phyloP scores from a whole-genome alignment of 1,140 invertebrate genomes.

The Limonius californicus region DNA sequence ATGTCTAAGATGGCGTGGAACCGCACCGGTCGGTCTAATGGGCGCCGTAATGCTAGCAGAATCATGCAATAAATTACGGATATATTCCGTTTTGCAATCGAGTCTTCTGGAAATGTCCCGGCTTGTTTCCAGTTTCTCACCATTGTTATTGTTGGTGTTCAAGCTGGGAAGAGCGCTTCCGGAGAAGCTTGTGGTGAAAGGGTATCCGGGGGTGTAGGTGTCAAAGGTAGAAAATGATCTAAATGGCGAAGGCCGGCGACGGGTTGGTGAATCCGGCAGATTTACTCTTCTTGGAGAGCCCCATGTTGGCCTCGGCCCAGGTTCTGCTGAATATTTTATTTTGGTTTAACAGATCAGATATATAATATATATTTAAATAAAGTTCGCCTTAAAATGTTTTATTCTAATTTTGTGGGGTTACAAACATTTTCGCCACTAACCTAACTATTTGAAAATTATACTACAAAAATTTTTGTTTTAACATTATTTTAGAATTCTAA shows the following conservation, averaged over 20 bases:
- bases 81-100: slow-evolving; percentile 46
- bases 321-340: slow-evolving; percentile 33
- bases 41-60: slow-evolving; percentile 46
- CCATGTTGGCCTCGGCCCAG: slow-evolving; percentile 40
- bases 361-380: background rate
- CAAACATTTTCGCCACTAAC: background rate
- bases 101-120: slow-evolving; percentile 44
- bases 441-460: too few species aligned
- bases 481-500: background rate
- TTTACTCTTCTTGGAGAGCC: slow-evolving; percentile 17
- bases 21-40: slow-evolving; percentile 35
- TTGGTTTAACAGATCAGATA: background rate
- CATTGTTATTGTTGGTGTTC: slow-evolving; percentile 26
- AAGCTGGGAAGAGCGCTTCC: slow-evolving; percentile 19
- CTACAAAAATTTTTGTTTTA: too few species aligned
- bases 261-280: background rate
- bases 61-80: slow-evolving; percentile 44
- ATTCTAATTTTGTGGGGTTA: background rate
- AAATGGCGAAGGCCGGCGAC: slow-evolving; percentile 19
- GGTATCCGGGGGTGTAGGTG: slow-evolving; percentile 8
- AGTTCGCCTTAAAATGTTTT: background rate
- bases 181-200: background rate
- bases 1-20: slow-evolving; percentile 43
- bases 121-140: slow-evolving; percentile 40
- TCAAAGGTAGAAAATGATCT: slow-evolving; percentile 30